Conservation (phyloP, 2,113 vertebrate genomes). For the Alligator sinensis region DNA sequence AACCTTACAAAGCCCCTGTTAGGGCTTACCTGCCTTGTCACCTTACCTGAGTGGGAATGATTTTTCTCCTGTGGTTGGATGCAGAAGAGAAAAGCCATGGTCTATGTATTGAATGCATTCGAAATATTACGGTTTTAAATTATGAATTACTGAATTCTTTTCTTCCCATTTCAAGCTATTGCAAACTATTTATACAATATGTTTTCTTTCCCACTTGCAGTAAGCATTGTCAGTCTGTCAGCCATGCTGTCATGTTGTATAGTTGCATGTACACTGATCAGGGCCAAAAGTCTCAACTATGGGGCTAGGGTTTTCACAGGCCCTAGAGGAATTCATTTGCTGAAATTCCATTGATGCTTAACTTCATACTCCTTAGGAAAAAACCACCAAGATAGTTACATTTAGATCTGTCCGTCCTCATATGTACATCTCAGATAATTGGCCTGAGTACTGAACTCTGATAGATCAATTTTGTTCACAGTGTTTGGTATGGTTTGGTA, state of each 20-base stretch:
- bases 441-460: neutral
- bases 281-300: conserved; percentile 30
- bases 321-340: neutral
- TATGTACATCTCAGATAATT: neutral
- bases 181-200: neutral
- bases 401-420: neutral
- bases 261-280: neutral
- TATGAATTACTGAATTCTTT: conserved; percentile 14
- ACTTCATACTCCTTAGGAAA: neutral
- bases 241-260: neutral
- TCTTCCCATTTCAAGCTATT: conserved; percentile 41
- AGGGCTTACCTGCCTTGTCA: conserved; percentile 27
- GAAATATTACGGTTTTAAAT: conserved; percentile 41
- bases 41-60: conserved; percentile 24
- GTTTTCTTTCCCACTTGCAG: conserved; percentile 12
- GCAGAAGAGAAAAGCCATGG: neutral
- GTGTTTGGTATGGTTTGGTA: neutral
- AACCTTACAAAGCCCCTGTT: conserved; percentile 24
- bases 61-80: conserved; percentile 9
- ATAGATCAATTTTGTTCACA: neutral
- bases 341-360: neutral
- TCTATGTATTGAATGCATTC: conserved; percentile 5
- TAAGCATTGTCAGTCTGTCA: conserved; percentile 12
- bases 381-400: neutral
- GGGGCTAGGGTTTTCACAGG: neutral